A percentile compares a stretch with the other conserved stretches of the same genome.
These are phyloP conservation scores for Centruroides sculpturatus DNA, from an alignment of 1,140 invertebrate species.

Conservation along the genomic window DNA sequence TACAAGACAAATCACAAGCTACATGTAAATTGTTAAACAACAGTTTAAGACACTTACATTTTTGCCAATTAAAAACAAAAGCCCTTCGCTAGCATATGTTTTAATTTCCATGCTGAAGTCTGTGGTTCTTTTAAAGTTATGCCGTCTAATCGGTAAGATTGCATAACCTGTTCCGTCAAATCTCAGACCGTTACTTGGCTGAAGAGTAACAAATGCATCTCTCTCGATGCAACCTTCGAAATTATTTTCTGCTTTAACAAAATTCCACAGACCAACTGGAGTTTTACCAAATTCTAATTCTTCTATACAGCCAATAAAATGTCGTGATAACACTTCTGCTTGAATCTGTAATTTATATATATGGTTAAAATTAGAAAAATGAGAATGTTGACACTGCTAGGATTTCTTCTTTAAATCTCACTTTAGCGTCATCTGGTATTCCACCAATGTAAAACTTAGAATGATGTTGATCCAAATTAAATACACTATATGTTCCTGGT, in stretches of 20 bases:
- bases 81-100: conserved; percentile 66
- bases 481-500: conserved; percentile 54
- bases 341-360: not conserved
- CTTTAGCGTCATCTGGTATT: conserved; percentile 40
- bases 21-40: no score
- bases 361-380: not conserved
- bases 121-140: conserved; percentile 38
- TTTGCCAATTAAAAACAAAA: conserved; percentile 69
- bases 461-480: conserved; percentile 68
- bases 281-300: conserved; percentile 75
- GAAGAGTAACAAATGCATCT: conserved; percentile 44
- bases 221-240: conserved; percentile 53
- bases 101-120: conserved; percentile 63
- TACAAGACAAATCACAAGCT: no score
- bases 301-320: conserved; percentile 80
- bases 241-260: conserved; percentile 54
- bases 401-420: conserved; percentile 6
- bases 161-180: conserved; percentile 79
- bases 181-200: conserved; percentile 50
- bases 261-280: conserved; percentile 89
- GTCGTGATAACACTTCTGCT: conserved; percentile 26
- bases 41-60: conserved; percentile 21
- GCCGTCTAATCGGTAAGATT: conserved; percentile 42
- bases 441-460: conserved; percentile 85
- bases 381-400: not conserved